These are phyloP conservation scores for Oncorhynchus mykiss DNA, from an alignment of 2,113 vertebrate species.

Conservation along the genomic window DNA sequence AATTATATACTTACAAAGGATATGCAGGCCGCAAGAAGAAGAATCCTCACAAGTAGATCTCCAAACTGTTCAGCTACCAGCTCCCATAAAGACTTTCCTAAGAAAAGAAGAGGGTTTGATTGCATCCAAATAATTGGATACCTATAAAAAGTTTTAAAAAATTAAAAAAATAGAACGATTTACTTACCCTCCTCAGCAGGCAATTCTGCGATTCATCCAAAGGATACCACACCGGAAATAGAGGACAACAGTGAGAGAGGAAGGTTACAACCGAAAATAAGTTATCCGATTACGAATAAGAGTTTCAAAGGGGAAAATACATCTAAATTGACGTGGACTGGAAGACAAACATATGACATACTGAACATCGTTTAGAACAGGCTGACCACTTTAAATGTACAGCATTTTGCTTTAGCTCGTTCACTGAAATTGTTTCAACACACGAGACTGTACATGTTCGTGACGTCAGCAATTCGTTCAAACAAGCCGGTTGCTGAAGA, in stretches of 20 bases:
- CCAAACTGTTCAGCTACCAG: conserved; percentile 97
- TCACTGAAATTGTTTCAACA: no score
- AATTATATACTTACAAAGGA: conserved; percentile 90
- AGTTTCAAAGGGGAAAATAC: no score
- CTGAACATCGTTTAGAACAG: background rate
- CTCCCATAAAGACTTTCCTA: conserved; percentile 95
- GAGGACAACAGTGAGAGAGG: conserved; percentile 82
- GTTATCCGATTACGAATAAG: no score
- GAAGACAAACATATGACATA: background rate
- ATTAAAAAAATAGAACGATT: conserved; percentile 59
- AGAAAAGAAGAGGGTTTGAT: conserved; percentile 15
- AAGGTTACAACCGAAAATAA: conserved; percentile 58
- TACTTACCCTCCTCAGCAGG: conserved; percentile 93
- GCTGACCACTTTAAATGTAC: background rate
- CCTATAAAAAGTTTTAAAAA: background rate
- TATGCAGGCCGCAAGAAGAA: conserved; percentile 97
- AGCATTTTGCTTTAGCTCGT: background rate
- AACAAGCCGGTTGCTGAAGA: conserved; percentile 24
- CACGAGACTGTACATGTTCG: background rate
- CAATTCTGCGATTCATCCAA: conserved; percentile 80
- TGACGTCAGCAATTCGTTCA: conserved; percentile 54
- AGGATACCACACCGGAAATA: conserved; percentile 75
- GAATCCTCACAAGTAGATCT: conserved; percentile 96
- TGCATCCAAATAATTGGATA: conserved; percentile 10
- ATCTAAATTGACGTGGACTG: no score